Conservation (phyloP, 2,888 invertebrate genomes). For the Argyresthia albistria region DNA sequence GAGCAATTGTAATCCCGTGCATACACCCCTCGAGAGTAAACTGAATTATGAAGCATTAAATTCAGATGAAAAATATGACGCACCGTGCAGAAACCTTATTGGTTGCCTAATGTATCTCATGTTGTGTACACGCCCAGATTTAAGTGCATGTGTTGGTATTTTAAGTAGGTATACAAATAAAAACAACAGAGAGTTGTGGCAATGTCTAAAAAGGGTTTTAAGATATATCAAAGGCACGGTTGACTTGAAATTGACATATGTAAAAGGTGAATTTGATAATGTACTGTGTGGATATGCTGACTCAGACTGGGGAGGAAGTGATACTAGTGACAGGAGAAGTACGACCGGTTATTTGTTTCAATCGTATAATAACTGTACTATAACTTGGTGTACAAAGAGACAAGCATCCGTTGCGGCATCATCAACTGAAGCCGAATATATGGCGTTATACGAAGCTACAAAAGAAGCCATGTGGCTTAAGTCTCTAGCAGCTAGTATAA, state of each 20-base stretch:
- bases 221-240: conserved; percentile 21
- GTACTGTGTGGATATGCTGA: conserved; percentile 20
- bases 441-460: conserved; percentile 21
- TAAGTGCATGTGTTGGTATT: conserved; percentile 17
- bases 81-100: not conserved
- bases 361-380: conserved; percentile 14
- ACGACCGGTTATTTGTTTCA: conserved; percentile 14
- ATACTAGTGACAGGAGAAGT: conserved; percentile 13
- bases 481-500: conserved; percentile 18
- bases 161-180: conserved; percentile 19
- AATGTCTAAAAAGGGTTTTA: conserved; percentile 10
- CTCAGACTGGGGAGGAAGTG: conserved; percentile 19
- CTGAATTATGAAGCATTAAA: conserved; percentile 10
- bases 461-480: conserved; percentile 26
- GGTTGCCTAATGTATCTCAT: conserved; percentile 11
- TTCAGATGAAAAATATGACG: not conserved
- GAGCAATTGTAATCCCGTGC: conserved; percentile 13
- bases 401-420: conserved; percentile 17
- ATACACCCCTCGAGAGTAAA: conserved; percentile 10
- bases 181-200: not conserved
- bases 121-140: conserved; percentile 13
- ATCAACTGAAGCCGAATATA: conserved; percentile 10
- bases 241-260: conserved; percentile 18
- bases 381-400: conserved; percentile 16
- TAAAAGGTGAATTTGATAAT: conserved; percentile 13